phyloP scores from a whole-genome alignment of 2,888 invertebrate genomes.

The Tolmerus cingulatus region DNA sequence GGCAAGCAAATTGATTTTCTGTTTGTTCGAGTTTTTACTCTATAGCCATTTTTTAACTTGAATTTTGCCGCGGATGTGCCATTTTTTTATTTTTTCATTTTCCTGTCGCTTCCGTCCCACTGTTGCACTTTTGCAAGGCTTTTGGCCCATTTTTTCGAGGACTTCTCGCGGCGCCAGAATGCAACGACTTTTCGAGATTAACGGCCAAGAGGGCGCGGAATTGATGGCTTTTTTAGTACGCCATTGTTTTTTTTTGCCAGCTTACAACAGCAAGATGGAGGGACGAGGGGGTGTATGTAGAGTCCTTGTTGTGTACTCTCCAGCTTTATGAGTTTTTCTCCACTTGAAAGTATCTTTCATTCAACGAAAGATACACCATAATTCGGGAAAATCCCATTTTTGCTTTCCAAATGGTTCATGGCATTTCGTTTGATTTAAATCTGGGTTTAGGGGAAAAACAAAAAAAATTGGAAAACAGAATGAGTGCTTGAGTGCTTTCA shows the following conservation, averaged over 20 bases:
- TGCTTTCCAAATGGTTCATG: not conserved
- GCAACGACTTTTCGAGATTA: conserved; percentile 17
- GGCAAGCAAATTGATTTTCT: not conserved
- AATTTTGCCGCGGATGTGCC: not conserved
- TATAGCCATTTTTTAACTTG: not conserved
- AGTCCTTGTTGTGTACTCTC: not conserved
- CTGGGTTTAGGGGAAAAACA: not conserved
- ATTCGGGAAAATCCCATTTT: not conserved
- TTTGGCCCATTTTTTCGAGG: not conserved
- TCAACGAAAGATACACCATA: not conserved
- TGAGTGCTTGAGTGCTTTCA: not conserved
- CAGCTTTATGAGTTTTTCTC: not conserved
- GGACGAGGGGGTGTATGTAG: not conserved
- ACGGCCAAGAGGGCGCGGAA: not conserved
- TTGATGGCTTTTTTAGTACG: not conserved
- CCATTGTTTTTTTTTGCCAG: not conserved
- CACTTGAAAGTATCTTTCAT: not conserved
- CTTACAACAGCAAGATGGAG: not conserved
- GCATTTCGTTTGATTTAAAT: not conserved
- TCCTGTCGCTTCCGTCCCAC: not conserved
- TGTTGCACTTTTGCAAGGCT: not conserved
- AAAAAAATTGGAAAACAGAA: not conserved
- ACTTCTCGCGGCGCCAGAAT: not conserved
- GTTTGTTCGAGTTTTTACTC: not conserved
- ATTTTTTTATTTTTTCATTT: not conserved